Base-by-base conservation (phyloP, 53 echinoderm and acorn worm genomes). In the Holothuria scabra region DNA sequence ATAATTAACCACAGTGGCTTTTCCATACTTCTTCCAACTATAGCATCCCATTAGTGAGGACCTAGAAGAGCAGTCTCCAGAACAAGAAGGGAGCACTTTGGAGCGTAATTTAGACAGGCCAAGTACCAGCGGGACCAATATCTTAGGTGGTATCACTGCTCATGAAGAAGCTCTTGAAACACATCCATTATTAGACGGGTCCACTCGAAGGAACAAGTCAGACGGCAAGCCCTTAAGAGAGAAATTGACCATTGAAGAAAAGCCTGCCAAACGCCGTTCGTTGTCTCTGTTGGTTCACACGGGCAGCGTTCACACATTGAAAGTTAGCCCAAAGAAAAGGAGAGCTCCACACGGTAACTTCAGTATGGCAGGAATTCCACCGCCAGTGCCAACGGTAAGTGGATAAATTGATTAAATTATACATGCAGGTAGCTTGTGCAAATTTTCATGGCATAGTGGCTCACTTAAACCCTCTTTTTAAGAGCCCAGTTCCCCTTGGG, bases 261-360 rank as follows among this genome's bases (percentile, higher is more conserved):
- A 80, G 56, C 71, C 62, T 1, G 35, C 37, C 41, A 81, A 81
- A 60, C 82, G 87, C 14, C 78, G 84, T 21, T 93, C 93, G 41
- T 74, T 93, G 86, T 93, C 93, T 28, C 85, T 93, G 90, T 80
- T 93, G 57, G 93, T 93, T 59, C 93, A 93, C 63, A 87, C 90
- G 14, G 93, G 93, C 63, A 93, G 93, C 65, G 86, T 90, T 46
- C 90, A 85, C 82, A 81, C 82, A 7, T 16, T 81, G 44, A 81
- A 81, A 30, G 37, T 63, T 14, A 81, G 82, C 41, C 82, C 82
- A 12, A 81, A 80, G 34, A 80, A 60, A 22, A 61, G 82, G 46
- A 81, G 65, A 81, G 25, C 26, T 25, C 65, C 82, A 61, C 30
- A 41, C 3, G 62, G 38, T 23, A 28, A 81, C 21, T 24, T 81